Evolutionary conservation across 2,888 invertebrate genomes (phyloP), one percentile per base, ranked within the genome.

Genomic region (Aelia acuminata): DNA sequence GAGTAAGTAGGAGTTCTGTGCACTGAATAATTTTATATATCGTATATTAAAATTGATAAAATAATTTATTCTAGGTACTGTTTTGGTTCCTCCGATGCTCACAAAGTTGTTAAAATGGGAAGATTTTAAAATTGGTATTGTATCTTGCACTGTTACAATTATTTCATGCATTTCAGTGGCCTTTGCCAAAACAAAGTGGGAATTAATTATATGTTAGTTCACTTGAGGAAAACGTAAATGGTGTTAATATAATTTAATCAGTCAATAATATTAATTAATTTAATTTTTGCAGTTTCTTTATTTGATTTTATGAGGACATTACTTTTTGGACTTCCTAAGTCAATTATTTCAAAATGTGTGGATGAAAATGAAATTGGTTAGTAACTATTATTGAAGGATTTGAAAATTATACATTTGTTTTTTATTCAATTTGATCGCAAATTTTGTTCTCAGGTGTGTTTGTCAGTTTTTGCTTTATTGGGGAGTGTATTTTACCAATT

Each of bases 101-200:
- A 20, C 49, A 31, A 84, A 84, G 1, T n/a, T 49, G 26, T 43
- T 84, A 7, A 26, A 48, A 84, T 84, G 84, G 84, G 0, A 20
- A 39, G 84, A 84, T 43, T 84, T 48, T 22, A 49, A 7, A 49
- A 49, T 84, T n/a, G 84, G 84, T 39, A 84, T 84, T 84, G 31
- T 84, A 1, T 1, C n/a, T 8, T 84, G 39, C 18, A 15, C 48
- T 7, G 10, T 84, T 48, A 49, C 48, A 31, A 26, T 84, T 35
- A 48, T 84, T 8, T 13, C 48, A 20, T 47, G 20, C 3, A 48
- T 84, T n/a, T 48, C 48, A 49, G 31, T 49, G 47, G 47, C 26
- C 22, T 48, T 2, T 26, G 84, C 49, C 49, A 49, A n/a, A 11
- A 84, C 84, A 7, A 84, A 47, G 43, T 84, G 11, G 31, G 39